Evolutionary conservation across 2,797 vertebrate species (phyloP).

Genomic region (Amblyopsis hoosieri): DNA sequence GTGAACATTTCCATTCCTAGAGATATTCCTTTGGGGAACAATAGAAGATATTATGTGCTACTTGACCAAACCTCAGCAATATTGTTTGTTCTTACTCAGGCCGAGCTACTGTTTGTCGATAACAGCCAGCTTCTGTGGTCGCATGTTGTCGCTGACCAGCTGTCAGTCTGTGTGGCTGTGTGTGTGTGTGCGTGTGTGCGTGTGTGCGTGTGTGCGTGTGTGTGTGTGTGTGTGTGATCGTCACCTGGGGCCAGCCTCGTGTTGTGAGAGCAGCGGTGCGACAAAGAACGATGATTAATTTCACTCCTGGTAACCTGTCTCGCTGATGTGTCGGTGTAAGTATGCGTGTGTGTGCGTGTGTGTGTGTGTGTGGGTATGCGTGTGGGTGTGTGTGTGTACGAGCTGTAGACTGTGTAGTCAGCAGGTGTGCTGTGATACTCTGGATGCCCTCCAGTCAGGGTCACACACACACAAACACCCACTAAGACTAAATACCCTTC

Average conservation of each 20-base stretch:
- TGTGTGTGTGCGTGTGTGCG: constrained; percentile 15
- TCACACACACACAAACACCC: constrained; percentile 53
- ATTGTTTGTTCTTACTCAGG: constrained; percentile 30
- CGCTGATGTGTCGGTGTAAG: constrained; percentile 50
- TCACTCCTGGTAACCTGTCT: constrained; percentile 74
- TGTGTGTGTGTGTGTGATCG: constrained; percentile 14
- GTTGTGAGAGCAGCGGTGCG: constrained; percentile 69
- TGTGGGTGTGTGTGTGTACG: constrained; percentile 16
- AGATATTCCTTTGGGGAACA: not conserved
- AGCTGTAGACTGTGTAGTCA: constrained; percentile 71
- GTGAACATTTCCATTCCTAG: not conserved
- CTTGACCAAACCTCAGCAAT: constrained; percentile 25
- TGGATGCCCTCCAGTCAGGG: constrained; percentile 77
- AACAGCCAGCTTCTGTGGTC: constrained; percentile 48
- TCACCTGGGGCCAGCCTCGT: constrained; percentile 63
- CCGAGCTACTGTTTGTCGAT: constrained; percentile 57
- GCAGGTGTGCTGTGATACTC: constrained; percentile 75
- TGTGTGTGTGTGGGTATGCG: constrained; percentile 43
- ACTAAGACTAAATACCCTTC: constrained; percentile 8
- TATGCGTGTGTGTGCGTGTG: constrained; percentile 27
- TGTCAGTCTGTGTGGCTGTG: constrained; percentile 51
- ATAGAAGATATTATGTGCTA: not conserved
- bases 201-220: constrained; percentile 12
- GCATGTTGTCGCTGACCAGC: constrained; percentile 56
- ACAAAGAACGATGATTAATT: constrained; percentile 81